Percentiles rank a stretch among this genome's conserved stretches.
Conservation (phyloP, 2,888 invertebrate species). For the Norana najaformis region DNA sequence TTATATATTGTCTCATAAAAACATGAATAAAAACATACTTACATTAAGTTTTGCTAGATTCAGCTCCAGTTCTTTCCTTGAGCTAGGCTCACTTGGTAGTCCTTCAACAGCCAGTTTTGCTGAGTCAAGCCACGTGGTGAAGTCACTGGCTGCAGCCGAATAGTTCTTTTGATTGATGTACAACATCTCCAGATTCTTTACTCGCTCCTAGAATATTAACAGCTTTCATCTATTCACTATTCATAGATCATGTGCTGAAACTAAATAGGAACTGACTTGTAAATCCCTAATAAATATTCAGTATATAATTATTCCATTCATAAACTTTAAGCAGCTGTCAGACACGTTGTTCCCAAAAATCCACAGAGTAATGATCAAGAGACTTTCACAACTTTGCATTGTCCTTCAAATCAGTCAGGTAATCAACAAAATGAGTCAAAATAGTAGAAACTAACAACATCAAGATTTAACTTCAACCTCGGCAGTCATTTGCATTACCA, state of each 20-base stretch:
- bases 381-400: too few relatives aligned
- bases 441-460: too few relatives aligned
- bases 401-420: too few relatives aligned
- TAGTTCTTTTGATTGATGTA: slow-evolving; percentile 92
- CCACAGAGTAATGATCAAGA: too few relatives aligned
- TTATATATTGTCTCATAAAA: not conserved
- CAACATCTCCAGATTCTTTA: slow-evolving; percentile 80
- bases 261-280: not conserved
- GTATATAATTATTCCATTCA: too few relatives aligned
- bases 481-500: too few relatives aligned
- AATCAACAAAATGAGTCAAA: too few relatives aligned
- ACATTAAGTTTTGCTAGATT: slow-evolving; percentile 69
- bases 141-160: slow-evolving; percentile 86
- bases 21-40: slow-evolving; percentile 24
- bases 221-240: too few relatives aligned
- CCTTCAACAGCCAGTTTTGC: slow-evolving; percentile 82
- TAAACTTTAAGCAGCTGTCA: too few relatives aligned
- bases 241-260: not conserved
- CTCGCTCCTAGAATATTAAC: slow-evolving; percentile 51
- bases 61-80: slow-evolving; percentile 80
- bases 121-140: slow-evolving; percentile 88
- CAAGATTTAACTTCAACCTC: too few relatives aligned
- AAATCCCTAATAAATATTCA: too few relatives aligned
- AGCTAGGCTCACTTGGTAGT: slow-evolving; percentile 79
- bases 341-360: too few relatives aligned